Percentiles rank a stretch among this genome's conserved stretches.
Conservation (phyloP, 2,888 invertebrate genomes). For the Hirtodrosophila trivittata region DNA sequence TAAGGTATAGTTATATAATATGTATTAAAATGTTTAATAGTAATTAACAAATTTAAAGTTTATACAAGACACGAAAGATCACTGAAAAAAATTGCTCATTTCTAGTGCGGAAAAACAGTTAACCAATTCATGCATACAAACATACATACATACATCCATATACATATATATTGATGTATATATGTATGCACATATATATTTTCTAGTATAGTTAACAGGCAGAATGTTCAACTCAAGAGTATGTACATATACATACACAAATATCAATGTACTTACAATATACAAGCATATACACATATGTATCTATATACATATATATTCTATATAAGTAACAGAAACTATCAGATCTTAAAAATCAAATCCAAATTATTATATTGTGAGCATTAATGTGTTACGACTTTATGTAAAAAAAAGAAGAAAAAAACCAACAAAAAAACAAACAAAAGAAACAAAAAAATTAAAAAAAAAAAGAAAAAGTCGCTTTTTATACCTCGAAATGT, state of each 20-base stretch:
- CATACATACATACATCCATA: no score
- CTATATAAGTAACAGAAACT: conserved; percentile 20
- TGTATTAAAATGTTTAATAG: no score
- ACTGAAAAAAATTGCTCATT: conserved; percentile 40
- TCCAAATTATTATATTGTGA: conserved; percentile 9
- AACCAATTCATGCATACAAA: no score
- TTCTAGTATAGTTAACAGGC: not conserved
- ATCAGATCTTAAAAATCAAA: conserved; percentile 25
- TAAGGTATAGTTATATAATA: no score
- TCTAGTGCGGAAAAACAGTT: conserved; percentile 33
- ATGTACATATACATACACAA: conserved; percentile 3
- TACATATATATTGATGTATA: conserved; percentile 2
- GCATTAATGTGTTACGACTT: conserved; percentile 17
- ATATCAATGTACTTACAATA: conserved; percentile 21
- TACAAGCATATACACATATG: no score
- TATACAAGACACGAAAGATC: conserved; percentile 17
- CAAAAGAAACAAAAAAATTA: no score
- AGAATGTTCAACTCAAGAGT: no score
- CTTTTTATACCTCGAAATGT: conserved; percentile 61
- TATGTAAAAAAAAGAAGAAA: conserved; percentile 3
- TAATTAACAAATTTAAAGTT: no score
- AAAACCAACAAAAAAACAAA: no score
- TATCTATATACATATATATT: no score
- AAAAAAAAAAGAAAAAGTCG: no score
- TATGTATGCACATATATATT: conserved; percentile 4